Evolutionary conservation across 1,140 invertebrate species (phyloP).

Genomic region (Potamilus streckersoni): DNA sequence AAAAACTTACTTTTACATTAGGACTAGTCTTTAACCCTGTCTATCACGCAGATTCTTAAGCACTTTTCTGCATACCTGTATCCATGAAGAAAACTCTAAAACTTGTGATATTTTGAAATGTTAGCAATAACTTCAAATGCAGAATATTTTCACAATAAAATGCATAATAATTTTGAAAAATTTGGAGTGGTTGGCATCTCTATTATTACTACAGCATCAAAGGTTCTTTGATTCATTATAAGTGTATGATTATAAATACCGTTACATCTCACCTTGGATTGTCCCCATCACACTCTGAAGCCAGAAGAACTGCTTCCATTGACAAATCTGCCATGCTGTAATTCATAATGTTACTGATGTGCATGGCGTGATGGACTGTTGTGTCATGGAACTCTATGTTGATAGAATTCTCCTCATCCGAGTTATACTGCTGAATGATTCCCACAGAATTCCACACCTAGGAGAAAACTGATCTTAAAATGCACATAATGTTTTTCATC

Average conservation of each 20-base stretch:
- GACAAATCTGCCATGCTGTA: slow-evolving; percentile 89
- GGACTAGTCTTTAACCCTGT: too few relatives aligned
- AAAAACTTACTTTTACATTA: too few relatives aligned
- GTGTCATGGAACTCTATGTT: slow-evolving; percentile 96
- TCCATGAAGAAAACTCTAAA: too few relatives aligned
- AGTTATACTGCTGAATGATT: slow-evolving; percentile 64
- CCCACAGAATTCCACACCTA: slow-evolving; percentile 69
- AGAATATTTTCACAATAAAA: too few relatives aligned
- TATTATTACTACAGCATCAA: too few relatives aligned
- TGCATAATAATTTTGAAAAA: too few relatives aligned
- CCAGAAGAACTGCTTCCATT: slow-evolving; percentile 81
- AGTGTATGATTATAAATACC: not conserved
- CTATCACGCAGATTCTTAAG: too few relatives aligned
- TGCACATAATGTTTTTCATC: not conserved
- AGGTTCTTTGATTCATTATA: too few relatives aligned
- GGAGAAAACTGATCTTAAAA: not conserved
- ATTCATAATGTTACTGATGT: slow-evolving; percentile 82
- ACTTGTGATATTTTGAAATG: too few relatives aligned
- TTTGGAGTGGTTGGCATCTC: too few relatives aligned
- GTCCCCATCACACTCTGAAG: slow-evolving; percentile 74
- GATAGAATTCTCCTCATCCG: slow-evolving; percentile 76
- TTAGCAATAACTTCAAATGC: too few relatives aligned
- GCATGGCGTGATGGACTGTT: slow-evolving; percentile 88
- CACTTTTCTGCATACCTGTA: too few relatives aligned
- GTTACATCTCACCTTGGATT: slow-evolving; percentile 68